Evolutionary conservation across 2,888 invertebrate genomes (phyloP).

Genomic region (Melipona beecheii): DNA sequence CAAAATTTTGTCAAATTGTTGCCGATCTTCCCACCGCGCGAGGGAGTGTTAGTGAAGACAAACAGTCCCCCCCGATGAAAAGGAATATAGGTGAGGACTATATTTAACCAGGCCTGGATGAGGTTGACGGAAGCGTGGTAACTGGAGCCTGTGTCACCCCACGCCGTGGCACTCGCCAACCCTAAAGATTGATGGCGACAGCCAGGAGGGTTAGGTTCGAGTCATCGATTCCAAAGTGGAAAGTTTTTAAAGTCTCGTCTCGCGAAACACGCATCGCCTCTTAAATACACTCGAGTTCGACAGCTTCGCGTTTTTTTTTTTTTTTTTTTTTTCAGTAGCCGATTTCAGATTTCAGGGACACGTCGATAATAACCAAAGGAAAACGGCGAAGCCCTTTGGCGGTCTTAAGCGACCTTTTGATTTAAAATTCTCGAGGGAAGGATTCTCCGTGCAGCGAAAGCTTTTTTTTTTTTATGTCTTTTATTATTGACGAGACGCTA

Average conservation of each 20-base stretch:
- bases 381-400: neutral
- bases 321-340: conserved; percentile 1
- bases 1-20: no score
- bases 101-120: neutral
- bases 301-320: neutral
- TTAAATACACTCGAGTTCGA: conserved; percentile 64
- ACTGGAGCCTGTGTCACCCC: conserved; percentile 44
- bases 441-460: neutral
- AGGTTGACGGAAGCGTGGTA: conserved; percentile 26
- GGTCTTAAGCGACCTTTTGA: neutral
- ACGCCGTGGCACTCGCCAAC: conserved; percentile 42
- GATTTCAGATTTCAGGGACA: neutral
- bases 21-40: no score
- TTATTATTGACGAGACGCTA: neutral
- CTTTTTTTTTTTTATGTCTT: neutral
- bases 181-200: conserved; percentile 77
- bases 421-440: neutral
- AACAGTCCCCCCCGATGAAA: no score
- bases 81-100: no score
- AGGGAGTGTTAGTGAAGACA: no score
- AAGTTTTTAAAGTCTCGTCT: conserved; percentile 72
- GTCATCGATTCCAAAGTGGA: conserved; percentile 72
- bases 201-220: conserved; percentile 63
- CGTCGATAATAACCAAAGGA: neutral
- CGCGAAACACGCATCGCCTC: conserved; percentile 61